Percentiles rank a stretch among this genome's conserved stretches.
phyloP scores from a whole-genome alignment of 2,797 vertebrate genomes.

The Sitta carolinensis region DNA sequence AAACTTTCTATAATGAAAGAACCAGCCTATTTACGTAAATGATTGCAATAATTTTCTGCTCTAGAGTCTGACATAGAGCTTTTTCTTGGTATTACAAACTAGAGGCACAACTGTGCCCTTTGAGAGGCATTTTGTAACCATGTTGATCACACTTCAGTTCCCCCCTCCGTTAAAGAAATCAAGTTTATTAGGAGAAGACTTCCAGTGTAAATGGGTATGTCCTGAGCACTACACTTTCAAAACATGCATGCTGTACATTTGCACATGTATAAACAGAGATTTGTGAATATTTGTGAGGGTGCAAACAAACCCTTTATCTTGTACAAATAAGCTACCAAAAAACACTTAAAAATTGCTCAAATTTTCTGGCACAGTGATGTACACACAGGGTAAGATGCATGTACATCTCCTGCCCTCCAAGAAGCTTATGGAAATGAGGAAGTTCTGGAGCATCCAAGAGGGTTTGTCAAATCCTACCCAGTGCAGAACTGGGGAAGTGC shows the following conservation, averaged over 20 bases:
- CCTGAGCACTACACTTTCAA: not conserved
- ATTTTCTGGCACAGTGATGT: not conserved
- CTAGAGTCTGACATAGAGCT: not conserved
- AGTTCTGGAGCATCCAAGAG: not conserved
- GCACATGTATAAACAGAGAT: fast-evolving
- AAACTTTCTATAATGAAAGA: not conserved
- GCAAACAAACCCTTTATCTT: not conserved
- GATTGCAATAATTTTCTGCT: not conserved
- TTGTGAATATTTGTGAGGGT: not conserved
- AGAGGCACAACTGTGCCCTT: not conserved
- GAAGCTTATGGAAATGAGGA: not conserved
- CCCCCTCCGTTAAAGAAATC: not conserved
- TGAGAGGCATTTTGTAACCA: not conserved
- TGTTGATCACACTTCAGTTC: not conserved
- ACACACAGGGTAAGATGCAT: fast-evolving
- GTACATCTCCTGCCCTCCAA: too few relatives aligned
- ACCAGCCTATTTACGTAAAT: not conserved
- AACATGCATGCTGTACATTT: not conserved
- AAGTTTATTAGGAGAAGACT: not conserved
- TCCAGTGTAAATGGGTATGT: too few relatives aligned
- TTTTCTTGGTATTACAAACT: not conserved
- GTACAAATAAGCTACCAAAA: not conserved
- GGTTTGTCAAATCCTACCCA: not conserved
- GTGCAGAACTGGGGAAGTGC: not conserved
- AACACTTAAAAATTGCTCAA: not conserved